A percentile compares a stretch with the other conserved stretches of the same genome.
Evolutionary conservation across 1,140 invertebrate genomes (phyloP).

Genomic region (Tribolium castaneum): DNA sequence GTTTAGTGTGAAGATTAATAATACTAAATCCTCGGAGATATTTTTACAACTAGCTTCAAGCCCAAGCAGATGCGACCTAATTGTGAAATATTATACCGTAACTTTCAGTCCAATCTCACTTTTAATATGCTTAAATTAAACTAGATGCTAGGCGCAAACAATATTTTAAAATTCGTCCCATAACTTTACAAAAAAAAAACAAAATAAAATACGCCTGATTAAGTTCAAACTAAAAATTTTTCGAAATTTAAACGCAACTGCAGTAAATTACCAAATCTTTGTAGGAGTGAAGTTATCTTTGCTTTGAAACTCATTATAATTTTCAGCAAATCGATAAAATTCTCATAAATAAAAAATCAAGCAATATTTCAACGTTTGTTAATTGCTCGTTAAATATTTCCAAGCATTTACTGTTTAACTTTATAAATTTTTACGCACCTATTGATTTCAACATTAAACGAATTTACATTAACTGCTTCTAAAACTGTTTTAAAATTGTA

Average conservation of each 20-base stretch:
- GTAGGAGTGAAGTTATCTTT: no score
- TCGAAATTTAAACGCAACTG: no score
- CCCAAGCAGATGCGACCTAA: slow-evolving; percentile 2
- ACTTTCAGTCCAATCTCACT: neutral
- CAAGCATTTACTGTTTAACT: neutral
- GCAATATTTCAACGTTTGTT: neutral
- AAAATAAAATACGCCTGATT: no score
- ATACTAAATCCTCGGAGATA: neutral
- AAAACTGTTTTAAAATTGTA: neutral
- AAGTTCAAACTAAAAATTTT: no score
- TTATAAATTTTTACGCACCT: neutral
- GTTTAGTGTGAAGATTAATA: neutral
- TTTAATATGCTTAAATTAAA: slow-evolving; percentile 8
- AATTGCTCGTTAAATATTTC: neutral
- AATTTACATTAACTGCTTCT: neutral
- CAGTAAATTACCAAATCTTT: no score
- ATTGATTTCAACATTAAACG: neutral
- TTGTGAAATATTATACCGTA: slow-evolving; percentile 1
- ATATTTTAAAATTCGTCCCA: neutral
- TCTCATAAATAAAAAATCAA: neutral
- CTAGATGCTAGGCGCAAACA: neutral
- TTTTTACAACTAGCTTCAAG: neutral
- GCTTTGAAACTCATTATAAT: neutral
- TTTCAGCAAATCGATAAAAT: neutral
- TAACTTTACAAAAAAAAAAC: no score